Base-by-base conservation (phyloP, 2,113 vertebrate genomes). In the Psilopsiagon aymara region DNA sequence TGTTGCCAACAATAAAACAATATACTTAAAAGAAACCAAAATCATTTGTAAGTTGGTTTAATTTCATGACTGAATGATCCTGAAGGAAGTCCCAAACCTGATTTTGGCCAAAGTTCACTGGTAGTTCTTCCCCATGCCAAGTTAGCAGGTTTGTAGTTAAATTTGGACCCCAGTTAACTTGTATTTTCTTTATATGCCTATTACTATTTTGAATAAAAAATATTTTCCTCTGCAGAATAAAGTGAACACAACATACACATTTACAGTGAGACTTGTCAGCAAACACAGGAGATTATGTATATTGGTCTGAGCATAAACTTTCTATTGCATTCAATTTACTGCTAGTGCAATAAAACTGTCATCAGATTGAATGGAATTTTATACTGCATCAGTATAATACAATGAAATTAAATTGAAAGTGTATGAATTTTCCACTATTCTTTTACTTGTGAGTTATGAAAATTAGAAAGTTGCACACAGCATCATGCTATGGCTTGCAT, bases 271-370 rank as follows among this genome's bases (percentile, higher is more conserved):
- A 37, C 47, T 57, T 87, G 66, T 76, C 80, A 91, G 39, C 18
- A 68, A 59, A 78, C 43, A 28, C 57, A 17, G 27, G 35, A 62
- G 67, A 73, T 73, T 13, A 37, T 47, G 17, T 29, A 17, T 88
- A 88, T 88, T 88, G 88, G n/a, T 43, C 66, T 92, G 49, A 94
- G 67, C 81, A 37, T 92, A 73, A 94, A 49, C 46, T 84, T 86
- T 64, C 23, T 71, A 7, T 88, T 88, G 24, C 17, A 52, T 94
- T 88, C 47, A 71, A 7, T 91, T 95, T 94, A 79, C 62, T 84
- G 11, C 46, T 25, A 27, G 7, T 87, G 66, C 35, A 92, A 82
- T 96, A 89, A 89, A 87, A 52, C 66, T 85, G 81, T 92, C 78
- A 37, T 79, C 39, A 81, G 43, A 68, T 89, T 0, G 0, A 87